phyloP scores from a whole-genome alignment of 2,888 invertebrate genomes.

The Platerodrilus igneus region DNA sequence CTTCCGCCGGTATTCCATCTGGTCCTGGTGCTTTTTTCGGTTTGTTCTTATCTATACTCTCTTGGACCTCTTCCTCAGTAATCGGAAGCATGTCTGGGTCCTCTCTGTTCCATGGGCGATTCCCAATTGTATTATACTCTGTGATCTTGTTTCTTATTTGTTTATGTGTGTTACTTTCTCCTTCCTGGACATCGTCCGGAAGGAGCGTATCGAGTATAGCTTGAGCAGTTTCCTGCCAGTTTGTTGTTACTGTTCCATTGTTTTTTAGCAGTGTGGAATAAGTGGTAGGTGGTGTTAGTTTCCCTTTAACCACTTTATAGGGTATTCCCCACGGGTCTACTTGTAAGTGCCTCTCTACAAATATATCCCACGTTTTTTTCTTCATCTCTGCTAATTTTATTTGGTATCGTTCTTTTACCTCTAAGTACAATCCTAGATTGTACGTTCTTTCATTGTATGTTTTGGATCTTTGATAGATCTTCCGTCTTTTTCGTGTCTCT shows the following conservation, averaged over 20 bases:
- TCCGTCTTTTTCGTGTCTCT: too few relatives aligned
- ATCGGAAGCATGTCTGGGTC: background rate
- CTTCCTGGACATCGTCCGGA: constrained; percentile 9
- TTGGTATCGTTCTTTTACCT: too few relatives aligned
- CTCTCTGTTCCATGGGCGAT: too few relatives aligned
- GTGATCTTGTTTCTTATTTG: constrained; percentile 3
- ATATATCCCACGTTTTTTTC: too few relatives aligned
- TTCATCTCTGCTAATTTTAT: too few relatives aligned
- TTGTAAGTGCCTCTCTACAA: too few relatives aligned
- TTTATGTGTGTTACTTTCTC: background rate
- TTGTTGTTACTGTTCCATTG: constrained; percentile 8
- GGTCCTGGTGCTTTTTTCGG: constrained; percentile 10
- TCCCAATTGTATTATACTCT: background rate
- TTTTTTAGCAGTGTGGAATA: constrained; percentile 6
- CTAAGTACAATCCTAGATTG: too few relatives aligned
- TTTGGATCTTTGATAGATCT: too few relatives aligned
- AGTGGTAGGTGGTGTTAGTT: constrained; percentile 5
- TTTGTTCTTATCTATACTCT: background rate
- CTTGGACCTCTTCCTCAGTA: background rate
- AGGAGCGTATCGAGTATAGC: constrained; percentile 9
- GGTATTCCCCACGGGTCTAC: too few relatives aligned
- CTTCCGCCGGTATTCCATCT: constrained; percentile 10
- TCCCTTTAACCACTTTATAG: constrained; percentile 1
- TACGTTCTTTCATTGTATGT: too few relatives aligned
- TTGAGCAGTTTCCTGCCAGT: constrained; percentile 12